Percentiles rank a stretch among this genome's conserved stretches.
Conservation (phyloP, 2,797 vertebrate genomes). For the Gastrophryne carolinensis region DNA sequence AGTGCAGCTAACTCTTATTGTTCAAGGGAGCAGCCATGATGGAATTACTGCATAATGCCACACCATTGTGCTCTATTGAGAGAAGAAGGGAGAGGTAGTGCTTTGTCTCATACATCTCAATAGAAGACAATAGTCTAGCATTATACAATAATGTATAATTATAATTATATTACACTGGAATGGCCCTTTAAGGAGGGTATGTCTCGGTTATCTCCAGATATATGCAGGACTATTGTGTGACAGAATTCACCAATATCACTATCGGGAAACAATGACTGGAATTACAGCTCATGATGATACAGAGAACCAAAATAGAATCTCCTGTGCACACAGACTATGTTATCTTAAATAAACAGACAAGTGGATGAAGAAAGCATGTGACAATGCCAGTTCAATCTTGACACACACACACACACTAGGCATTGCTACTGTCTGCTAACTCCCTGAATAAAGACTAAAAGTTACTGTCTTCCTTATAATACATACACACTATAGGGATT, state of each 20-base stretch:
- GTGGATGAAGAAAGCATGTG: neutral
- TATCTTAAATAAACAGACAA: slow-evolving; percentile 24
- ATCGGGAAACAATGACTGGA: slow-evolving; percentile 7
- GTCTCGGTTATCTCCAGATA: neutral
- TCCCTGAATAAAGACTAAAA: neutral
- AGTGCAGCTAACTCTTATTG: too few species aligned
- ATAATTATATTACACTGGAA: too few species aligned
- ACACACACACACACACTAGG: neutral
- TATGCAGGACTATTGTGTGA: neutral
- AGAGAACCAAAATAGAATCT: neutral
- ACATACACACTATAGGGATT: too few species aligned
- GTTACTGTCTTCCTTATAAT: too few species aligned
- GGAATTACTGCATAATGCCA: too few species aligned
- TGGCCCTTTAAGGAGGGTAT: too few species aligned
- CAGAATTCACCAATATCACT: neutral
- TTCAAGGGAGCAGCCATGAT: too few species aligned
- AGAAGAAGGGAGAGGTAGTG: too few species aligned
- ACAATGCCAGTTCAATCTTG: neutral
- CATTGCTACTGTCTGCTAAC: neutral
- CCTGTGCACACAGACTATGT: neutral
- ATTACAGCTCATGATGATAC: neutral
- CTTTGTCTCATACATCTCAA: too few species aligned
- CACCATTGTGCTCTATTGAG: too few species aligned
- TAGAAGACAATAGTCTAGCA: too few species aligned
- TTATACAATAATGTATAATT: too few species aligned